phyloP scores from a whole-genome alignment of 2,797 vertebrate genomes.

The Chaetophractus vellerosus region DNA sequence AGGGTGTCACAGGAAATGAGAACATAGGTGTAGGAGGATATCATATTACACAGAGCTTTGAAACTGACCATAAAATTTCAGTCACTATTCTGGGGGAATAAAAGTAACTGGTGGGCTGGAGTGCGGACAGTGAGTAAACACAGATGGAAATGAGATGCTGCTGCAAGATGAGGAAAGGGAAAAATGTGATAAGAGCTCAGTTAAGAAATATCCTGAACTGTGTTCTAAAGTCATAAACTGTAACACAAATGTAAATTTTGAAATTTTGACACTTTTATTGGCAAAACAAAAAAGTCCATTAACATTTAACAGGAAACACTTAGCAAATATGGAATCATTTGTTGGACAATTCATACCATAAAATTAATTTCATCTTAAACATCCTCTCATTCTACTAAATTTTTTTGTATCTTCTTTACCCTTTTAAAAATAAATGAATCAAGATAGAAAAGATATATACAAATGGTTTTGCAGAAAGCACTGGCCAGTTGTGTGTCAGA shows the following conservation, averaged over 20 bases:
- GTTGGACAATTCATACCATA: not conserved
- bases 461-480: not conserved
- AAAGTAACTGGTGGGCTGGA: conserved; percentile 61
- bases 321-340: not conserved
- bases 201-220: not conserved
- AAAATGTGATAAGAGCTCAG: not conserved
- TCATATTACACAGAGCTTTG: conserved; percentile 75
- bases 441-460: not conserved
- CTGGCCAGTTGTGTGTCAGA: not conserved
- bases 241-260: not conserved
- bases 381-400: not conserved
- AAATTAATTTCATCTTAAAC: not conserved
- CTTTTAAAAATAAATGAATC: conserved; percentile 22
- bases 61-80: conserved; percentile 69
- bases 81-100: conserved; percentile 5
- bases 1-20: conserved; percentile 81
- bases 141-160: conserved; percentile 40
- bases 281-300: not conserved
- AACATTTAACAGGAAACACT: not conserved
- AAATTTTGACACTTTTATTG: not conserved
- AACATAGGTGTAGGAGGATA: conserved; percentile 75
- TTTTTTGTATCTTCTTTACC: not conserved
- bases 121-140: not conserved
- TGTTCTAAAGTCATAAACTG: not conserved
- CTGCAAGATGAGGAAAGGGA: not conserved